These are phyloP conservation scores for Taenioides sp. DNA, from an alignment of 2,797 vertebrate species.

Conservation along the genomic window DNA sequence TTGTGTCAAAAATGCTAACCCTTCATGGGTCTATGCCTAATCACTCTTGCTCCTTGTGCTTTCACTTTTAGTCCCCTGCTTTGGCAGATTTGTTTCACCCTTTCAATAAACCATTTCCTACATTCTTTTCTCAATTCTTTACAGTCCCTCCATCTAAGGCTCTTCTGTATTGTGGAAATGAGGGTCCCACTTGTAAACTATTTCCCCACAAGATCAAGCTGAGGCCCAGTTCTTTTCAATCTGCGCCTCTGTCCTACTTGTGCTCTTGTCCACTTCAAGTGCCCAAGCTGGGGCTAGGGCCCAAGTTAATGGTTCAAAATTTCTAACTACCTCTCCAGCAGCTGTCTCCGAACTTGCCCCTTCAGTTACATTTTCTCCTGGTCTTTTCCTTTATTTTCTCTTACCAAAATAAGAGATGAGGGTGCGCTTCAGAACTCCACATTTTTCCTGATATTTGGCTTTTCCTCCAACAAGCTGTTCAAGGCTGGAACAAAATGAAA, in stretches of 20 bases:
- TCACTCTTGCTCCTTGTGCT: slow-evolving; percentile 46
- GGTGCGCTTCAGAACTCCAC: slow-evolving; percentile 65
- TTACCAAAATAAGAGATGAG: slow-evolving; percentile 60
- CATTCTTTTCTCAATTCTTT: slow-evolving; percentile 54
- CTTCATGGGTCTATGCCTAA: slow-evolving; percentile 62
- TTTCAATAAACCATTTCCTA: slow-evolving; percentile 63
- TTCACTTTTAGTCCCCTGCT: slow-evolving; percentile 29
- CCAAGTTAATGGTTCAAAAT: slow-evolving; percentile 84
- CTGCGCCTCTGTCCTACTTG: slow-evolving; percentile 57
- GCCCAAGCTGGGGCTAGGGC: slow-evolving; percentile 74
- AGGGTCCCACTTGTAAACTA: slow-evolving; percentile 82
- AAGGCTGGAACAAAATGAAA: slow-evolving; percentile 76
- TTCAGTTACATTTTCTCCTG: slow-evolving; percentile 59
- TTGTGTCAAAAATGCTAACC: slow-evolving; percentile 54
- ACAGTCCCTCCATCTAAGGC: slow-evolving; percentile 52
- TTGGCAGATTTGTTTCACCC: slow-evolving; percentile 71
- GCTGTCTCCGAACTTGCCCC: slow-evolving; percentile 73
- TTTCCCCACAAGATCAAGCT: slow-evolving; percentile 80
- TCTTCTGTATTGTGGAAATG: slow-evolving; percentile 73
- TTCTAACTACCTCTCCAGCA: slow-evolving; percentile 83
- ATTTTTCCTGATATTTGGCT: slow-evolving; percentile 76
- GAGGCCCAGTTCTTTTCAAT: slow-evolving; percentile 76
- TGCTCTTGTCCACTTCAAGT: slow-evolving; percentile 79
- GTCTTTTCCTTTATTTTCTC: slow-evolving; percentile 57
- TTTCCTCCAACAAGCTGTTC: slow-evolving; percentile 78